Conservation (phyloP, 2,888 invertebrate species). For the Petrolisthes manimaculis region DNA sequence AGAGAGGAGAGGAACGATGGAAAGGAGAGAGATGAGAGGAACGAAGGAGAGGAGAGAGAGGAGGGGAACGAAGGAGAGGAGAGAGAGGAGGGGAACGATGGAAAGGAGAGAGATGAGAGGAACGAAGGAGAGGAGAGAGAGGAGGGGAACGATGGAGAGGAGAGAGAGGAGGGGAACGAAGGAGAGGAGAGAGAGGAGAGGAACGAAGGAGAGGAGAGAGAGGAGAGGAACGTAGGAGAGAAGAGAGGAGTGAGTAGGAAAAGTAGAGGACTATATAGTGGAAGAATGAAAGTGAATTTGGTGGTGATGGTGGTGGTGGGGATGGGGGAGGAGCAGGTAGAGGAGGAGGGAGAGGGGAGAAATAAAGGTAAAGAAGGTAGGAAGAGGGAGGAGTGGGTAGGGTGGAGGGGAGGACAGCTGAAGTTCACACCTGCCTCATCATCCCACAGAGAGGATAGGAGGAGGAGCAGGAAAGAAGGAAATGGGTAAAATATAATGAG, state of each 20-base stretch:
- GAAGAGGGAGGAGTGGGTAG: neutral
- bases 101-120: neutral
- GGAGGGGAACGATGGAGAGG: neutral
- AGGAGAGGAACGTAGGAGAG: neutral
- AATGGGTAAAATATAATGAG: neutral
- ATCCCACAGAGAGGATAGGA: neutral
- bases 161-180: neutral
- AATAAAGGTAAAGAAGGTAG: neutral
- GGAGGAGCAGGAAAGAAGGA: neutral
- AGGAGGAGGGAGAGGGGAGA: neutral
- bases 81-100: conserved; percentile 2
- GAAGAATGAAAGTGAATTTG: no score
- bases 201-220: neutral
- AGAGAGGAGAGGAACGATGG: neutral
- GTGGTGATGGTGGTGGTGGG: neutral
- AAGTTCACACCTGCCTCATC: no score
- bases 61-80: conserved; percentile 9
- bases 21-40: neutral
- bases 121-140: neutral
- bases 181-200: neutral
- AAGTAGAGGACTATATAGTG: no score
- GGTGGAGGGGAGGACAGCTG: no score
- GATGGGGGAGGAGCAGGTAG: neutral
- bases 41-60: neutral
- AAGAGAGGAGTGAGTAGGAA: neutral